These are phyloP conservation scores for Coturnix japonica DNA, from an alignment of 2,113 vertebrate genomes.

Conservation along the genomic window DNA sequence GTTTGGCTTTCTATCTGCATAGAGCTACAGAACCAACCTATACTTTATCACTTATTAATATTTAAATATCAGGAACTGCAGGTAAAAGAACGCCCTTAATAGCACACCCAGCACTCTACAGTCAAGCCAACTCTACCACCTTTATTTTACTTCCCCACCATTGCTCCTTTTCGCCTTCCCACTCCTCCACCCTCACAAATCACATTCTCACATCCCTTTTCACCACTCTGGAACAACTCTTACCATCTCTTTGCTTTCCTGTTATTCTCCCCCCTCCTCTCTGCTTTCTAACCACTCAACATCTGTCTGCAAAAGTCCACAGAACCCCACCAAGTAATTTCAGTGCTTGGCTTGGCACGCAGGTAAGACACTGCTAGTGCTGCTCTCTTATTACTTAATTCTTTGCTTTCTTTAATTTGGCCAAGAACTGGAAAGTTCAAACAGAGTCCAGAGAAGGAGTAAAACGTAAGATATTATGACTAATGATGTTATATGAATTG, in stretches of 20 bases:
- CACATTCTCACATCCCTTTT: background rate
- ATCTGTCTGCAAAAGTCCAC: background rate
- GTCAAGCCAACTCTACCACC: background rate
- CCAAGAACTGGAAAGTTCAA: background rate
- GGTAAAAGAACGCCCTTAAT: background rate
- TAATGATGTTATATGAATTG: background rate
- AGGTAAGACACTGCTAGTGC: background rate
- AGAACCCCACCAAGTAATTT: background rate
- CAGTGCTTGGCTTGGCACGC: background rate
- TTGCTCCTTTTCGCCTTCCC: background rate
- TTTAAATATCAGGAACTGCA: too few relatives aligned
- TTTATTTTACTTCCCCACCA: background rate
- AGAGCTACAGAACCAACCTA: background rate
- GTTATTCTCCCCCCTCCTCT: background rate
- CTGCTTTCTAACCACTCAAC: background rate
- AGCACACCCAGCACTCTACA: accelerated
- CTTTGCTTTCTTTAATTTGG: background rate
- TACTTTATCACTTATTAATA: background rate
- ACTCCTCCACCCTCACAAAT: background rate
- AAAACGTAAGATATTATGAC: background rate
- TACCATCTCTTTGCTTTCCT: background rate
- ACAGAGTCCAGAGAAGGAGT: background rate
- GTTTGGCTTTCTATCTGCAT: background rate
- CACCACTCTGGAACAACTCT: background rate
- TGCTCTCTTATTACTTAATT: background rate